Evolutionary conservation across 2,797 vertebrate species (phyloP).

Genomic region (Taeniopygia guttata): DNA sequence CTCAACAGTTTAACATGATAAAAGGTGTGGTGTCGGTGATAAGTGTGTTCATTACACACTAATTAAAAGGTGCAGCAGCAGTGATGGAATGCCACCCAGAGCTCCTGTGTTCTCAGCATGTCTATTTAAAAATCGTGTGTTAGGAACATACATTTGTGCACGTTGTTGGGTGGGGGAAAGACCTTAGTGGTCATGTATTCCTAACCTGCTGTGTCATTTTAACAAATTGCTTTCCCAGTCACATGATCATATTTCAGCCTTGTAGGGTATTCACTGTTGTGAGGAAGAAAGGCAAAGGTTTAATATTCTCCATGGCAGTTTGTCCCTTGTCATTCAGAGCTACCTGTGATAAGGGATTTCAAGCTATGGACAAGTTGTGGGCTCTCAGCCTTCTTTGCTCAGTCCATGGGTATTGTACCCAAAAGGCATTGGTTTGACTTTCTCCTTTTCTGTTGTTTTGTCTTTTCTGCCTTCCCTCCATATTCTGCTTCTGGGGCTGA

Average conservation of each 20-base stretch:
- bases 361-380: not conserved
- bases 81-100: constrained; percentile 59
- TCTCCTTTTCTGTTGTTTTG: not conserved
- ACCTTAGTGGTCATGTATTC: not conserved
- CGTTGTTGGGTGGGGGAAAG: not conserved
- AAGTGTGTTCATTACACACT: constrained; percentile 63
- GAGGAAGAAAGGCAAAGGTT: not conserved
- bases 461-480: not conserved
- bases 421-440: not conserved
- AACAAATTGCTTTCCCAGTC: not conserved
- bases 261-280: not conserved
- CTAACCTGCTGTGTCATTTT: not conserved
- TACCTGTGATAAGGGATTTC: not conserved
- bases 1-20: constrained; percentile 63
- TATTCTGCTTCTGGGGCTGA: not conserved
- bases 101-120: constrained; percentile 30
- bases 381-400: not conserved
- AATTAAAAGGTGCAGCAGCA: constrained; percentile 69
- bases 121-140: constrained; percentile 33
- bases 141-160: not conserved
- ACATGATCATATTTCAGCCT: not conserved
- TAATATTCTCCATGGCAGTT: not conserved
- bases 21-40: constrained; percentile 51
- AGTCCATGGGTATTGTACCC: not conserved
- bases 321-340: not conserved